Conservation (phyloP, 2,888 invertebrate genomes). For the Aphidoletes aphidimyza region DNA sequence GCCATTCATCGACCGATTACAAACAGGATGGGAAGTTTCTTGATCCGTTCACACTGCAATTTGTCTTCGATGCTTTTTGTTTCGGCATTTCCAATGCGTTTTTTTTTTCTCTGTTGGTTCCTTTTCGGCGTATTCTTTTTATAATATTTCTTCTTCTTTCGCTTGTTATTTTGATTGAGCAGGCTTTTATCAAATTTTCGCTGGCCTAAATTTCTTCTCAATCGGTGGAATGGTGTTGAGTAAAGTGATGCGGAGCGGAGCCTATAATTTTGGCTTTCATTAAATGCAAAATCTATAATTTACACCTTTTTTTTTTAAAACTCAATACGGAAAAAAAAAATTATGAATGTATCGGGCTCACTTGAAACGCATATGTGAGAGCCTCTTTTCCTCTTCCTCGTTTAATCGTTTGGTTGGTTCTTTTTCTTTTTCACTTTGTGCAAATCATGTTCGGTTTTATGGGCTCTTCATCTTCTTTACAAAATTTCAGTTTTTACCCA, state of each 20-base stretch:
- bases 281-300: constrained; percentile 44
- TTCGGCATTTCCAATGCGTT: too few relatives aligned
- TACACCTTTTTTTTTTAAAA: constrained; percentile 1
- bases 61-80: too few relatives aligned
- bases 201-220: not conserved
- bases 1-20: not conserved
- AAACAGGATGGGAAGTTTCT: constrained; percentile 6
- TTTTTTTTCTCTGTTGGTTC: too few relatives aligned
- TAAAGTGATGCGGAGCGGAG: too few relatives aligned
- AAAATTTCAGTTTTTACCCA: not conserved
- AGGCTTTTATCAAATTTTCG: not conserved
- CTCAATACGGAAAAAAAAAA: not conserved
- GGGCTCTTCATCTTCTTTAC: not conserved
- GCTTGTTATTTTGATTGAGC: not conserved
- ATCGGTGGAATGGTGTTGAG: not conserved
- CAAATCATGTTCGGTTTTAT: not conserved
- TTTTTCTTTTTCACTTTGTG: not conserved
- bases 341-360: not conserved
- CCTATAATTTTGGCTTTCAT: constrained; percentile 43
- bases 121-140: too few relatives aligned
- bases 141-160: not conserved
- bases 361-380: not conserved
- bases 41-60: not conserved
- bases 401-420: not conserved
- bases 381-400: too few relatives aligned